phyloP scores from a whole-genome alignment of 1,140 invertebrate species.

The Augochlora pura region DNA sequence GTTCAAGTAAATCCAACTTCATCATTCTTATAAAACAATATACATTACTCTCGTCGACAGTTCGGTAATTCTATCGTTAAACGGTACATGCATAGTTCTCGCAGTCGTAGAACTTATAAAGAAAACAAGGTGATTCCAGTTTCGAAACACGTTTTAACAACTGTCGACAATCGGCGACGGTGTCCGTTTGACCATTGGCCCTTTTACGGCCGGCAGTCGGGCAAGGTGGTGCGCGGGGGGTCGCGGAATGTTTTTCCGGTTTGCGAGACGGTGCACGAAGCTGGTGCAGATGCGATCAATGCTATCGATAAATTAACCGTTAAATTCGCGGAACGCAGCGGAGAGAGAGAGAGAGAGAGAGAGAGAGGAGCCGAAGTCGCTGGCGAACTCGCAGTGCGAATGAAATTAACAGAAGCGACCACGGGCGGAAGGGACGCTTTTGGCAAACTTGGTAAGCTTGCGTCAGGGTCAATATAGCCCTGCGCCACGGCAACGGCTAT shows the following conservation, averaged over 20 bases:
- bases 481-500: not conserved
- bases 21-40: too few relatives aligned
- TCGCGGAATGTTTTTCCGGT: conserved; percentile 29
- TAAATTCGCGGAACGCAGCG: conserved; percentile 42
- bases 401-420: conserved; percentile 52
- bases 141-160: too few relatives aligned
- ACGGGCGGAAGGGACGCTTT: conserved; percentile 39
- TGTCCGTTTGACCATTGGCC: conserved; percentile 37
- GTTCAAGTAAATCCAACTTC: too few relatives aligned
- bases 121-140: too few relatives aligned
- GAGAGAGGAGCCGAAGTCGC: conserved; percentile 49
- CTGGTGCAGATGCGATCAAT: conserved; percentile 45
- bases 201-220: conserved; percentile 35
- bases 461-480: conserved; percentile 43
- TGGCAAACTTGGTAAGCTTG: conserved; percentile 52
- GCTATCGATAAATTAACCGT: conserved; percentile 37
- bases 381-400: conserved; percentile 11
- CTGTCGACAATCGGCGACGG: conserved; percentile 35
- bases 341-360: too few relatives aligned
- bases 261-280: not conserved
- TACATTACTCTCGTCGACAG: too few relatives aligned
- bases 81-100: too few relatives aligned
- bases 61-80: too few relatives aligned
- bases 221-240: not conserved
- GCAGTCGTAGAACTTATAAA: too few relatives aligned